Conservation (phyloP, 2,888 invertebrate genomes). For the Drosophila putrida region DNA sequence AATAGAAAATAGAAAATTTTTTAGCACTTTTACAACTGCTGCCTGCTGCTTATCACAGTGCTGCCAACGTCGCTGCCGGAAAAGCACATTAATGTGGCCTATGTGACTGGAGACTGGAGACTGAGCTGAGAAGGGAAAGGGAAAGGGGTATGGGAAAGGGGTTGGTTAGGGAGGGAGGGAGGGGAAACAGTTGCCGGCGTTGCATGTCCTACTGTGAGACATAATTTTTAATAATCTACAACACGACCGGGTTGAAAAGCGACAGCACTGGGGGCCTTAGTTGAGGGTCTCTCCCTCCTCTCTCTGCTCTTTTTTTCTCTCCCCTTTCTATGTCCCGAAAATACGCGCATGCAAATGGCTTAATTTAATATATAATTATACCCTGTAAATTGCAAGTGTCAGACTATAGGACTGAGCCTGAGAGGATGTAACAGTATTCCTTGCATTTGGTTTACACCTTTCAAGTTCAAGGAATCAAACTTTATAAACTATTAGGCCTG, state of each 20-base stretch:
- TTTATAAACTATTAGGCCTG: too few species aligned
- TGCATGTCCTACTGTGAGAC: conserved; percentile 77
- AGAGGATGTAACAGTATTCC: too few species aligned
- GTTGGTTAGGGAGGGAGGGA: not conserved
- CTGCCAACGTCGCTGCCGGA: conserved; percentile 41
- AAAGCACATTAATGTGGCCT: conserved; percentile 75
- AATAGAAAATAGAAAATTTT: conserved; percentile 50
- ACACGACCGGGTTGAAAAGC: conserved; percentile 64
- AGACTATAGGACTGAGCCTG: not conserved
- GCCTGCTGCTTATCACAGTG: conserved; percentile 65
- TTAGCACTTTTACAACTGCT: conserved; percentile 68
- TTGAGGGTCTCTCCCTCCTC: conserved; percentile 14
- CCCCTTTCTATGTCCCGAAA: conserved; percentile 25
- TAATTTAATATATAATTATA: conserved; percentile 78
- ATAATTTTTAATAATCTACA: conserved; percentile 78
- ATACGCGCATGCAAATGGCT: conserved; percentile 76
- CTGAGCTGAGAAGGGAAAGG: not conserved
- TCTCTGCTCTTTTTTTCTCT: not conserved
- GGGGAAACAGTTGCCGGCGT: conserved; percentile 34
- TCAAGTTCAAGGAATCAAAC: too few species aligned
- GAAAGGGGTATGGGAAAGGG: not conserved
- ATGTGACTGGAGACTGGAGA: conserved; percentile 55
- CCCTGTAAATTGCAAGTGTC: conserved; percentile 34
- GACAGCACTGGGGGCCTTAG: conserved; percentile 35
- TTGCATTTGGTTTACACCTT: too few species aligned